Conservation (phyloP, 2,888 invertebrate species). For the Cryptocheilus praepositus region DNA sequence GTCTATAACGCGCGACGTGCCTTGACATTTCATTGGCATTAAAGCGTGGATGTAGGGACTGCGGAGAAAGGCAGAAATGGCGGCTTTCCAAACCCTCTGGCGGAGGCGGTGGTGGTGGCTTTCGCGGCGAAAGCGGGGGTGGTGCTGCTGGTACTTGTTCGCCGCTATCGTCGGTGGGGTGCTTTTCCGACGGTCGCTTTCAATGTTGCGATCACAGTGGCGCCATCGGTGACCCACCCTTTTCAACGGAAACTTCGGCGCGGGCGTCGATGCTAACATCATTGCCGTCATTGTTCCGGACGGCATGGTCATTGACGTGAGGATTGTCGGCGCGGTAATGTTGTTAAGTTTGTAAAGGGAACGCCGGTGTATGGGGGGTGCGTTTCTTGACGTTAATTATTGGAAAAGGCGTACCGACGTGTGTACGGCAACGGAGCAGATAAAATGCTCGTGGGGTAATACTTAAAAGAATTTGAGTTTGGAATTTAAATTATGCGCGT, state of each 20-base stretch:
- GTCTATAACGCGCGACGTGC: conserved; percentile 61
- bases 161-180: conserved; percentile 39
- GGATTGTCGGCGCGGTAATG: too few relatives aligned
- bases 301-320: neutral
- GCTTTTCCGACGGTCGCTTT: conserved; percentile 12
- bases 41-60: conserved; percentile 60
- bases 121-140: too few relatives aligned
- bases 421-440: neutral
- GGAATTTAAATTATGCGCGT: too few relatives aligned
- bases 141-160: conserved; percentile 30
- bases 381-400: too few relatives aligned
- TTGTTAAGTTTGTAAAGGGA: too few relatives aligned
- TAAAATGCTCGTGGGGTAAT: too few relatives aligned
- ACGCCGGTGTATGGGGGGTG: too few relatives aligned
- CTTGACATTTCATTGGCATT: conserved; percentile 70
- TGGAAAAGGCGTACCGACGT: neutral
- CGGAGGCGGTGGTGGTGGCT: conserved; percentile 17
- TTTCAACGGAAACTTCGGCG: conserved; percentile 12
- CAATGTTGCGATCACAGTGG: conserved; percentile 43
- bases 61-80: conserved; percentile 70
- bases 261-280: too few relatives aligned
- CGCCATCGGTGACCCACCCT: conserved; percentile 54
- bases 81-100: conserved; percentile 65
- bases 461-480: too few relatives aligned
- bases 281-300: neutral